Conservation (phyloP, 2,797 vertebrate species). For the Picus viridis region DNA sequence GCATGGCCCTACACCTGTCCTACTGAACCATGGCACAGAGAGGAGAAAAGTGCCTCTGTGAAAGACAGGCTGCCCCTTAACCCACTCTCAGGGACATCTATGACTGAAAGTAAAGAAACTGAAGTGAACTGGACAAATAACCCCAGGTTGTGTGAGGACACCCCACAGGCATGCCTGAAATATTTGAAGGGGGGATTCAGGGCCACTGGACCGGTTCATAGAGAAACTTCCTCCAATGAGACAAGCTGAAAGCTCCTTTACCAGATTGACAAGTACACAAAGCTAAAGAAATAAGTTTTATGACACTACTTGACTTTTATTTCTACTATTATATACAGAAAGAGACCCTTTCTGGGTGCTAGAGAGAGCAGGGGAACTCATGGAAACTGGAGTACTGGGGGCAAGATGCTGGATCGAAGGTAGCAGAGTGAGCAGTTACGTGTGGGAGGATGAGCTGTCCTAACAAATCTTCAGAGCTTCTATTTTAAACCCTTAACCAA, state of each 20-base stretch:
- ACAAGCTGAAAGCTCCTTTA: neutral
- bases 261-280: neutral
- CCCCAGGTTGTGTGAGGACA: neutral
- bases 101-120: neutral
- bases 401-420: neutral
- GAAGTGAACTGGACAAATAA: neutral
- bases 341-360: neutral
- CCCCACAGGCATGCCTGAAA: fast-evolving
- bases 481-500: neutral
- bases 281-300: neutral
- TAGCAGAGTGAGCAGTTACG: fast-evolving
- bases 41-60: neutral
- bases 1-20: fast-evolving
- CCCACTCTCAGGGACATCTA: neutral
- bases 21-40: neutral
- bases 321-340: neutral
- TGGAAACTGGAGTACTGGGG: neutral
- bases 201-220: neutral
- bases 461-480: neutral
- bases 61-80: neutral
- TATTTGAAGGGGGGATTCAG: fast-evolving
- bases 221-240: neutral
- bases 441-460: neutral
- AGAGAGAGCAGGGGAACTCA: neutral
- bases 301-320: neutral